Base-by-base conservation (phyloP, 2,888 invertebrate species). In the Dicyrtoma fusca region DNA sequence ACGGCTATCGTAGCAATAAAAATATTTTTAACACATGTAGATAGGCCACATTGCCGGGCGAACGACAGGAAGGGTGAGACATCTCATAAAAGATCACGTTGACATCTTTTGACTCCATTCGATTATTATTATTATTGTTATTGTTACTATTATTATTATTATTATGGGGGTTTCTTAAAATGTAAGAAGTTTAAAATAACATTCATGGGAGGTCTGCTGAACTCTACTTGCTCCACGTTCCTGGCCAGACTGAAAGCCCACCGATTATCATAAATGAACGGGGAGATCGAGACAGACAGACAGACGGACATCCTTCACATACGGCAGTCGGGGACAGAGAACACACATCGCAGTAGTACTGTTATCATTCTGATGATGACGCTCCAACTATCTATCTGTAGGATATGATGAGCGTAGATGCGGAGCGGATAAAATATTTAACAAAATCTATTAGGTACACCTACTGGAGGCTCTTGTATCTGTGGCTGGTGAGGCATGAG, bases 41-140 rank as follows among this genome's bases (percentile, higher is more conserved):
- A n/a, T n/a, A n/a, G n/a, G n/a, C n/a, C n/a, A n/a, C n/a, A n/a
- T n/a, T n/a, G n/a, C n/a, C n/a, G n/a, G n/a, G n/a, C n/a, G 34
- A 34, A 8, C 3, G 34, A 34, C 3, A 34, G 4, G 53, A 21
- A 55, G 21, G 19, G 47, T 23, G 25, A 47, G 45, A 63, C 13
- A 17, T 44, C 63, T 63, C 63, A 47, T 63, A 42, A 61, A 63
- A 63, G 63, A 63, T 63, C 45, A 63, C 21, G 63, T 63, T 63
- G 63, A 63, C 63, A 63, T 63, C 63, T 47, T 63, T 47, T 21
- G 25, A 47, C 45, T 63, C 47, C 19, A 14, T 57, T 57, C 25
- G 57, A 57, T 57, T 57, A 26, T 57, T 34, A 26, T 57, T 23
- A 57, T 57, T n/a, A n/a, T n/a, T n/a, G n/a, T n/a, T n/a, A n/a